A percentile compares a stretch with the other conserved stretches of the same genome.
phyloP scores from a whole-genome alignment of 1,140 invertebrate genomes.

The Gonatopus flavifemur region DNA sequence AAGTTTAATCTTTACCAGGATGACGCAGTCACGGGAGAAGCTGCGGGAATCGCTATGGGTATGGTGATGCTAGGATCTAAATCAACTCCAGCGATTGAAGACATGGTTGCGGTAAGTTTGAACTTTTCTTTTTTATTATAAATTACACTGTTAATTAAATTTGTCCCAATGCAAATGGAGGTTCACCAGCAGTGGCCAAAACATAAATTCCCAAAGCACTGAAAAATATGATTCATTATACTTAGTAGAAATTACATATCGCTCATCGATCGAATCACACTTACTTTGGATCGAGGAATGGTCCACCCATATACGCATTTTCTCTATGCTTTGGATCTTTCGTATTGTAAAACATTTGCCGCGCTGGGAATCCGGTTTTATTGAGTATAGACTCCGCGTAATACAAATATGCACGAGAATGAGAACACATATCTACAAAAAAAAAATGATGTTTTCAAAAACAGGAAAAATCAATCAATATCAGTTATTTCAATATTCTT shows the following conservation, averaged over 20 bases:
- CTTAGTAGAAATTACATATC: too few species aligned
- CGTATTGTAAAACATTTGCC: not conserved
- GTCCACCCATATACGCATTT: constrained; percentile 25
- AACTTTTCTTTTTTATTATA: constrained; percentile 1
- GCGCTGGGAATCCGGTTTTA: constrained; percentile 11
- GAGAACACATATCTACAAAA: constrained; percentile 57
- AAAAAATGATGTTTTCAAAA: not conserved
- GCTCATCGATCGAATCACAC: too few species aligned
- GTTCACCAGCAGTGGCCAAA: not conserved
- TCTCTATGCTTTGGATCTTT: not conserved
- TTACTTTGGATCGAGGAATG: constrained; percentile 15
- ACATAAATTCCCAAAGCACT: not conserved
- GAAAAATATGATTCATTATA: not conserved
- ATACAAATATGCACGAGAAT: constrained; percentile 62
- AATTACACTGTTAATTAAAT: too few species aligned
- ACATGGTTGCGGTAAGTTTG: constrained; percentile 83
- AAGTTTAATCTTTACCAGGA: constrained; percentile 98
- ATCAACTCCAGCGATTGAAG: constrained; percentile 83
- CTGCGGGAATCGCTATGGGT: constrained; percentile 97
- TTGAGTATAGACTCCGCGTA: constrained; percentile 62
- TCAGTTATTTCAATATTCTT: not conserved
- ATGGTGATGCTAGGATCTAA: constrained; percentile 98
- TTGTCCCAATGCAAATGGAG: constrained; percentile 13
- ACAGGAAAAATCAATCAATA: not conserved
- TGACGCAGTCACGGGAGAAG: constrained; percentile 98